Percentiles rank a stretch among this genome's conserved stretches.
Evolutionary conservation across 2,113 vertebrate species (phyloP).

Genomic region (Barbus barbus): DNA sequence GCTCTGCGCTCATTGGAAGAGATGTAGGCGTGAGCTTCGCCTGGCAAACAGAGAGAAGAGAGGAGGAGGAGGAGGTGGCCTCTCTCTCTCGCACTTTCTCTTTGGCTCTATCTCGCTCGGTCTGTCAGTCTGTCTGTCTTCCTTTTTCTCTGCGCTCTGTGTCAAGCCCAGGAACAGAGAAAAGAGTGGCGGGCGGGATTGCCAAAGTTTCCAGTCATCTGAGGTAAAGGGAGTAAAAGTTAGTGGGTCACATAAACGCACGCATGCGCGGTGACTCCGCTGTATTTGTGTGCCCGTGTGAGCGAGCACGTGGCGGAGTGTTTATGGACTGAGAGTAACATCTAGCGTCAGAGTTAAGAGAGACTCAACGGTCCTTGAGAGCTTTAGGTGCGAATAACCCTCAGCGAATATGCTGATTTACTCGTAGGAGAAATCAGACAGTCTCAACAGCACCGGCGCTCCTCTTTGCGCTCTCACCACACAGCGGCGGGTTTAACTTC

Average conservation of each 20-base stretch:
- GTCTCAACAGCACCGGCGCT: conserved; percentile 4
- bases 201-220: conserved; percentile 73
- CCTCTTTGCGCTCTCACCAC: neutral
- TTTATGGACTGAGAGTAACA: conserved; percentile 65
- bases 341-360: conserved; percentile 56
- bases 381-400: conserved; percentile 48
- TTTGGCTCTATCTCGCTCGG: neutral
- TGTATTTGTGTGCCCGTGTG: conserved; percentile 29
- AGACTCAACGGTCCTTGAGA: conserved; percentile 39
- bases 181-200: conserved; percentile 61
- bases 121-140: conserved; percentile 36
- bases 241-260: conserved; percentile 70
- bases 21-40: conserved; percentile 48
- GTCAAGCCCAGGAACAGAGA: neutral
- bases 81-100: conserved; percentile 35
- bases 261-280: conserved; percentile 54
- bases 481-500: neutral
- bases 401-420: neutral
- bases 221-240: conserved; percentile 80
- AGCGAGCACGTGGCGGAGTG: conserved; percentile 54
- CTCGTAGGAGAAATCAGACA: neutral
- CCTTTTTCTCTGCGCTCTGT: conserved; percentile 5
- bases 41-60: conserved; percentile 39
- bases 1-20: conserved; percentile 76
- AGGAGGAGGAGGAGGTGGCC: conserved; percentile 55